Conservation (phyloP, 37 sponge, comb jelly and placozoan genomes). For the Aphrocallistes beatrix region DNA sequence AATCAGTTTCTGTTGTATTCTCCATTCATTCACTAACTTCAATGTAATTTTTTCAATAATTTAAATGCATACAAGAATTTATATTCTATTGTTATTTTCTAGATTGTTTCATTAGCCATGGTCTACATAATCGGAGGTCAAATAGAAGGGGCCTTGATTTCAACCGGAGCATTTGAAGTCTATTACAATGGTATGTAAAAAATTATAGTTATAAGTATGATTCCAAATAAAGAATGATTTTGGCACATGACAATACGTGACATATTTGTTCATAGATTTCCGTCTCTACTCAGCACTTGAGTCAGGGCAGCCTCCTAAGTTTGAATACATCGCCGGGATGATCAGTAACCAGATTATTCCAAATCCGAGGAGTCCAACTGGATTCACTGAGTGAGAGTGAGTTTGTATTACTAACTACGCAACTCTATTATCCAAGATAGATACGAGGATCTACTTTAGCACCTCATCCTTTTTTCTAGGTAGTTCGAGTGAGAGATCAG, state of each 20-base stretch:
- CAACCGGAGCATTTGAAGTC: slow-evolving; percentile 86
- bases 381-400: too few species aligned
- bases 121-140: slow-evolving; percentile 52
- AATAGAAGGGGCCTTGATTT: slow-evolving; percentile 61
- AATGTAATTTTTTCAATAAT: too few species aligned
- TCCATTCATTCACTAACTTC: too few species aligned
- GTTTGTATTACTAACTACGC: too few species aligned
- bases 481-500: background rate
- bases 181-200: slow-evolving; percentile 58
- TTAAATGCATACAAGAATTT: too few species aligned
- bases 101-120: slow-evolving; percentile 56
- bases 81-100: slow-evolving; percentile 10
- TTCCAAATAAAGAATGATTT: background rate
- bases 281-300: background rate
- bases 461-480: background rate
- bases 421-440: too few species aligned
- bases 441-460: too few species aligned
- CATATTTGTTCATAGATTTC: background rate
- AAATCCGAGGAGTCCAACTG: too few species aligned
- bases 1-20: too few species aligned
- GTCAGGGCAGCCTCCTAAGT: background rate
- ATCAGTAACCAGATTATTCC: background rate
- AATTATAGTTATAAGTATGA: background rate
- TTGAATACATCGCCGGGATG: background rate
- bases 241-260: background rate